Evolutionary conservation across 2,113 vertebrate species (phyloP).

Genomic region (Procavia capensis): DNA sequence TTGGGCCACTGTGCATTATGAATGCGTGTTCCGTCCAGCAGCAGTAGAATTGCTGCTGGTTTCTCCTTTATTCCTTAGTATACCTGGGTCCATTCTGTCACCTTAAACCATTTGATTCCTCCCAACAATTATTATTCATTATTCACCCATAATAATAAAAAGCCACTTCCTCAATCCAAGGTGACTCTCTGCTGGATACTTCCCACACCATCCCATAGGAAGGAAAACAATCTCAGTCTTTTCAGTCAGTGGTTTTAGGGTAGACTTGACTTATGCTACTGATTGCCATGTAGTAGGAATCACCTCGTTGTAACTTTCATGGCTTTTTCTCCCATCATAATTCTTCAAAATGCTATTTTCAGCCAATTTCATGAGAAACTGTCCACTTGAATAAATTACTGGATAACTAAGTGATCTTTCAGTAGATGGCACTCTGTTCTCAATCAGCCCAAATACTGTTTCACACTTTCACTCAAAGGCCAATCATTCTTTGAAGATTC

Average conservation of each 20-base stretch:
- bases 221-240: not conserved
- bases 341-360: not conserved
- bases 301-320: not conserved
- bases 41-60: conserved; percentile 69
- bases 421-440: conserved; percentile 73
- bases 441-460: conserved; percentile 3
- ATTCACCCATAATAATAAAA: conserved; percentile 47
- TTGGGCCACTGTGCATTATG: conserved; percentile 79
- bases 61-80: conserved; percentile 71
- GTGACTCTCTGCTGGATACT: not conserved
- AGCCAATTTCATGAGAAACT: not conserved
- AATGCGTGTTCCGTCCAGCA: conserved; percentile 82
- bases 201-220: not conserved
- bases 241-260: not conserved
- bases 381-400: conserved; percentile 20
- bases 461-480: not conserved
- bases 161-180: not conserved
- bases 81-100: conserved; percentile 63
- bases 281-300: not conserved
- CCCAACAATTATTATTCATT: conserved; percentile 44
- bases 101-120: conserved; percentile 72
- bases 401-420: conserved; percentile 54
- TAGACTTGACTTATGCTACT: not conserved
- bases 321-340: not conserved
- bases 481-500: not conserved